Conservation (phyloP, 2,797 vertebrate genomes). For the Chelidonichthys spinosus region DNA sequence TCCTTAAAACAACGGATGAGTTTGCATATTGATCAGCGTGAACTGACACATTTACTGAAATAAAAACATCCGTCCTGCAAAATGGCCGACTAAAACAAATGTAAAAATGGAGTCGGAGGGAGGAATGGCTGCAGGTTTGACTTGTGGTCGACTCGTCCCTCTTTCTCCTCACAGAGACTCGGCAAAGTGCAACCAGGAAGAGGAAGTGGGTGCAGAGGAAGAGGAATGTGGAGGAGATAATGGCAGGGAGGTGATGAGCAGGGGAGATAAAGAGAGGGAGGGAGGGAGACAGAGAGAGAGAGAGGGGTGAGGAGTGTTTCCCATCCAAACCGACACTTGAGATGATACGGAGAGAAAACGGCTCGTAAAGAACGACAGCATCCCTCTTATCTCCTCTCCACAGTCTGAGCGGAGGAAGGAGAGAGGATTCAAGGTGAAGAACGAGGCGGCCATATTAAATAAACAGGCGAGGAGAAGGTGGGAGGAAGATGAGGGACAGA, state of each 20-base stretch:
- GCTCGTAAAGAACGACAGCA: slow-evolving; percentile 60
- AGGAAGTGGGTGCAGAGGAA: slow-evolving; percentile 9
- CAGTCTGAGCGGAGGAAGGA: slow-evolving; percentile 50
- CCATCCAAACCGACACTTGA: slow-evolving; percentile 59
- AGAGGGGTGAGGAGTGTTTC: slow-evolving; percentile 61
- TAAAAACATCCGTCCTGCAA: too few relatives aligned
- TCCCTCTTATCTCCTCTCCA: not conserved
- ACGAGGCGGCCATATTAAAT: slow-evolving; percentile 74
- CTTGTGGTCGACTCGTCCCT: too few relatives aligned
- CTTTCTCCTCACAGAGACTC: not conserved
- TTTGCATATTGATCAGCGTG: too few relatives aligned
- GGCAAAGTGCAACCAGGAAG: not conserved
- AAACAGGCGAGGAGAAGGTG: slow-evolving; percentile 11
- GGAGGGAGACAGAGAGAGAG: slow-evolving; percentile 13
- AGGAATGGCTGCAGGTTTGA: too few relatives aligned
- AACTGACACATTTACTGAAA: too few relatives aligned
- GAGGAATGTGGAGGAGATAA: slow-evolving; percentile 53
- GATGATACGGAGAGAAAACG: slow-evolving; percentile 62
- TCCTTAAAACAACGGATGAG: too few relatives aligned
- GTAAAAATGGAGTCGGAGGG: too few relatives aligned
- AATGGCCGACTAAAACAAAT: too few relatives aligned
- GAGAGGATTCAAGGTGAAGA: slow-evolving; percentile 80
- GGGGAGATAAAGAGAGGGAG: slow-evolving; percentile 37
- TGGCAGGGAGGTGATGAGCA: slow-evolving; percentile 41
- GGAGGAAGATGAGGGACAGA: too few relatives aligned